These are phyloP conservation scores for Teleiodes luculella DNA, from an alignment of 2,888 invertebrate species.

Conservation along the genomic window DNA sequence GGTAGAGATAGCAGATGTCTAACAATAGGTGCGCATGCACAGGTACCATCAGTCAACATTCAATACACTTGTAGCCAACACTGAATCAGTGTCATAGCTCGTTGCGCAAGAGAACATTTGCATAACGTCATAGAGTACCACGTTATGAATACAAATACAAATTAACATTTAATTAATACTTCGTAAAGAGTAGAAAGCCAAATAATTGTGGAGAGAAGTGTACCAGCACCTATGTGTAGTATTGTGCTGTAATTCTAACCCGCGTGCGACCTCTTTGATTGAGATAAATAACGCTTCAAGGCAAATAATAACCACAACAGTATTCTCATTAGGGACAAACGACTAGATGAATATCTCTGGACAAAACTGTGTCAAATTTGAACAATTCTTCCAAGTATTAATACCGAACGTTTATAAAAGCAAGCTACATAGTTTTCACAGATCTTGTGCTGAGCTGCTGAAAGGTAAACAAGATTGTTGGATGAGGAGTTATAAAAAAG, in stretches of 20 bases:
- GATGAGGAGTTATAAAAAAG: too few species aligned
- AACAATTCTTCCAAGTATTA: background rate
- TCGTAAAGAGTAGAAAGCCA: background rate
- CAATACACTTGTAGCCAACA: slow-evolving; percentile 29
- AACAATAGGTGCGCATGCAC: slow-evolving; percentile 13
- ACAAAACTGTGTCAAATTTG: background rate
- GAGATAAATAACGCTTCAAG: slow-evolving; percentile 14
- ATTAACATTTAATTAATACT: slow-evolving; percentile 2
- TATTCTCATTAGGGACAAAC: background rate
- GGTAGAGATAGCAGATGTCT: background rate
- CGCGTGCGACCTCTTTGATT: slow-evolving; percentile 15
- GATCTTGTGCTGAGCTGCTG: too few species aligned
- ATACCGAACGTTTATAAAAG: too few species aligned
- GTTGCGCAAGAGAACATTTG: slow-evolving; percentile 36
- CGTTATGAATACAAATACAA: slow-evolving; percentile 13
- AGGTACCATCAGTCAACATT: slow-evolving; percentile 22
- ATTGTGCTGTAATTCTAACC: background rate
- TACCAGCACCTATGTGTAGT: background rate
- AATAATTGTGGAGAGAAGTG: background rate
- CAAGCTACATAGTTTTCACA: too few species aligned
- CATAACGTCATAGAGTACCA: slow-evolving; percentile 8
- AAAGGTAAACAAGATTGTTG: too few species aligned
- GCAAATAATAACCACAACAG: slow-evolving; percentile 13
- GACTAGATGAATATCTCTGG: background rate
- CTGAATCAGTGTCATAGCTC: slow-evolving; percentile 34